Conservation (phyloP, 2,113 vertebrate species). For the Oreochromis tanganicae region DNA sequence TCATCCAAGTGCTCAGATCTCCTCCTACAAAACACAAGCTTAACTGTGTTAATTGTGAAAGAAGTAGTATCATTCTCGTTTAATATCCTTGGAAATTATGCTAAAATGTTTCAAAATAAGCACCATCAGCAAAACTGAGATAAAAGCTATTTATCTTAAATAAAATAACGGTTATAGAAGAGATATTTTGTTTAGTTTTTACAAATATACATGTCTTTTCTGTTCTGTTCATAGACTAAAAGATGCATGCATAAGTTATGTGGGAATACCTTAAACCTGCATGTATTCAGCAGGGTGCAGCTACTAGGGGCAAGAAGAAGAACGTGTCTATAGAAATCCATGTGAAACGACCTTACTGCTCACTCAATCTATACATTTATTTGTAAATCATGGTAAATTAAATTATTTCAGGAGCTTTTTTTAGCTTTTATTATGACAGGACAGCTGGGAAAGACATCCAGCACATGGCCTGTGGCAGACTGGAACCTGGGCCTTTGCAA, state of each 20-base stretch:
- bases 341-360: background rate
- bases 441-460: background rate
- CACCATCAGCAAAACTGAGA: background rate
- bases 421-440: background rate
- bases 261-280: background rate
- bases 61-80: accelerated
- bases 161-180: background rate
- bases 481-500: background rate
- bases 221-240: background rate
- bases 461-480: background rate
- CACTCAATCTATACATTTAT: background rate
- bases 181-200: accelerated
- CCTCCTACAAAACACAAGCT: background rate
- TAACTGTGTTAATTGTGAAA: background rate
- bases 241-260: background rate
- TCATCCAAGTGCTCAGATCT: background rate
- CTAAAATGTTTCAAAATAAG: background rate
- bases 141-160: background rate
- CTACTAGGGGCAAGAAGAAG: background rate
- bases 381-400: background rate
- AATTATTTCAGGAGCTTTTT: background rate
- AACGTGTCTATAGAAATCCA: accelerated
- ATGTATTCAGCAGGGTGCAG: background rate
- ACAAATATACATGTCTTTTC: background rate
- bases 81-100: background rate